Conservation (phyloP, 2,113 vertebrate species). For the Microcebus ravelobensis region DNA sequence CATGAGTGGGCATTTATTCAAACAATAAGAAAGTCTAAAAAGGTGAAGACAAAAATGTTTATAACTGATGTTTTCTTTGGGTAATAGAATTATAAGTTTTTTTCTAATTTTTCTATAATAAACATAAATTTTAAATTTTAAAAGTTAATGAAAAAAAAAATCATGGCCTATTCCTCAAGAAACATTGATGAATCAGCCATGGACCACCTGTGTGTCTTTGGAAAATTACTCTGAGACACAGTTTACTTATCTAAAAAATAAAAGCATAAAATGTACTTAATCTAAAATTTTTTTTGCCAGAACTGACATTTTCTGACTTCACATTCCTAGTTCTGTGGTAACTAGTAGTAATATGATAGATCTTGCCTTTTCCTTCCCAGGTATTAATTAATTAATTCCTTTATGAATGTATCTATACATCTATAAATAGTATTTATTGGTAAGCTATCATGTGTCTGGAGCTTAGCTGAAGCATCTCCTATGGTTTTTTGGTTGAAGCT, state of each 20-base stretch:
- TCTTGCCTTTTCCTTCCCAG: not conserved
- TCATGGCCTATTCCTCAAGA: not conserved
- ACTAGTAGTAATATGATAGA: not conserved
- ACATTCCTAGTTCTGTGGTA: not conserved
- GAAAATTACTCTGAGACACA: not conserved
- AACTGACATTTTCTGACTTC: constrained; percentile 12
- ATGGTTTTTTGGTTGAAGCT: not conserved
- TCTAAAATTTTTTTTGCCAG: not conserved
- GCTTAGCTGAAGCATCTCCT: not conserved
- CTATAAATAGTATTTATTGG: not conserved
- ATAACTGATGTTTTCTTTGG: not conserved
- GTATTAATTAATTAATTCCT: not conserved
- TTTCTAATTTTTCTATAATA: not conserved
- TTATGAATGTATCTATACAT: not conserved
- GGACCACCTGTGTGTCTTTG: not conserved
- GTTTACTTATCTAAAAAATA: constrained; percentile 17
- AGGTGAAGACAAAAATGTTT: not conserved
- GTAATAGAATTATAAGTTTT: not conserved
- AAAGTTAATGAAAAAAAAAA: not conserved
- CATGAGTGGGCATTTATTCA: not conserved
- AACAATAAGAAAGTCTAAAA: constrained; percentile 10
- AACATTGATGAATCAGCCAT: not conserved
- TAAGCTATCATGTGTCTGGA: not conserved
- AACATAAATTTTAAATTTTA: not conserved
- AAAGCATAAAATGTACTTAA: not conserved